These are phyloP conservation scores for Malacoctenus gilli DNA, from an alignment of 2,797 vertebrate species.

Conservation along the genomic window DNA sequence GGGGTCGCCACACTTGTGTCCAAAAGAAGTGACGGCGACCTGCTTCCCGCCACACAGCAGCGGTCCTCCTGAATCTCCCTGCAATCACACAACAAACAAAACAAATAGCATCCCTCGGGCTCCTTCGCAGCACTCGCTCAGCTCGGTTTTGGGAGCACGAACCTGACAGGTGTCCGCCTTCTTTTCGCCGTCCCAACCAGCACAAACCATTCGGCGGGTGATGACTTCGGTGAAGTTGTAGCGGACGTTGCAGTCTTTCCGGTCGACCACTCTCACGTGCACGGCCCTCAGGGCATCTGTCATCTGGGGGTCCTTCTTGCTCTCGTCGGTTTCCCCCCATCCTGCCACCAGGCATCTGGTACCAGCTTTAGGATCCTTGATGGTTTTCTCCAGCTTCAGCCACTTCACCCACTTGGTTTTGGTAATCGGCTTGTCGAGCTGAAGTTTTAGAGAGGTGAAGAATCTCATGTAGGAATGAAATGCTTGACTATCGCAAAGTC, in stretches of 20 bases:
- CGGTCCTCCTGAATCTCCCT: conserved; percentile 80
- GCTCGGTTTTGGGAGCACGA: background rate
- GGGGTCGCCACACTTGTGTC: accelerated
- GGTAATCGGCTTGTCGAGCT: conserved; percentile 60
- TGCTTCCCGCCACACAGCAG: conserved; percentile 54
- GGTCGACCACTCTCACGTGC: conserved; percentile 70
- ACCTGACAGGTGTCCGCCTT: conserved; percentile 52
- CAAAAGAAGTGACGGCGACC: conserved; percentile 68
- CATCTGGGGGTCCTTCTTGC: accelerated
- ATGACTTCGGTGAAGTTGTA: conserved; percentile 43
- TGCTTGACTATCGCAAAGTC: too few relatives aligned
- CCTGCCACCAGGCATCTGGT: conserved; percentile 69
- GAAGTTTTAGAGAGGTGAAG: conserved; percentile 22
- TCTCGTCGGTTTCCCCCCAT: conserved; percentile 58
- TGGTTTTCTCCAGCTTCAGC: background rate
- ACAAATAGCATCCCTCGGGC: too few relatives aligned
- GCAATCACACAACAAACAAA: background rate
- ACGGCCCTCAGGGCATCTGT: conserved; percentile 68
- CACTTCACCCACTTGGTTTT: conserved; percentile 32
- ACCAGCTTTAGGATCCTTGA: conserved; percentile 18
- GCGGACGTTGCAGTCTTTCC: conserved; percentile 63
- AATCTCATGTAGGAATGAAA: too few relatives aligned
- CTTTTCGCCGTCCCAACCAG: conserved; percentile 47
- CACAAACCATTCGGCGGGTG: conserved; percentile 71
- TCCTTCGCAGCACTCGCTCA: too few relatives aligned